Percentiles rank a stretch among this genome's conserved stretches.
Conservation (phyloP, 2,888 invertebrate genomes). For the Drosophila formosana region DNA sequence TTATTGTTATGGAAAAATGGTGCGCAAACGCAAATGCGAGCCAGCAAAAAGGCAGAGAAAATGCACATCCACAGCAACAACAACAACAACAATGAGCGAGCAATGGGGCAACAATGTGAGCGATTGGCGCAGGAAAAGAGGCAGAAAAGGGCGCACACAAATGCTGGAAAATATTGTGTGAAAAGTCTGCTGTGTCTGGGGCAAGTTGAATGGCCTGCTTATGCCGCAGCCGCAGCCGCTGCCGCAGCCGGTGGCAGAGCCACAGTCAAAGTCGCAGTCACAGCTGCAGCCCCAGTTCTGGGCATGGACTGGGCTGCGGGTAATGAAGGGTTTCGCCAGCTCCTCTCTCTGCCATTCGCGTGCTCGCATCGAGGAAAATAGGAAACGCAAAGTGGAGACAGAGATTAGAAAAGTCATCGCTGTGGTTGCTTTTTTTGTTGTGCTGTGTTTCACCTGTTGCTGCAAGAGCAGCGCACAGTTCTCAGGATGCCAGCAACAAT, state of each 20-base stretch:
- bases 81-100: conserved; percentile 16
- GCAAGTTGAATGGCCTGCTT: conserved; percentile 75
- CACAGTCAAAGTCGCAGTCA: background rate
- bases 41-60: conserved; percentile 62
- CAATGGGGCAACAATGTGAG: conserved; percentile 15
- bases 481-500: conserved; percentile 69
- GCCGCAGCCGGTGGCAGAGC: background rate
- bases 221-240: conserved; percentile 20
- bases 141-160: conserved; percentile 60
- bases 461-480: conserved; percentile 43
- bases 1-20: conserved; percentile 76
- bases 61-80: conserved; percentile 30
- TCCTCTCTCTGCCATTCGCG: conserved; percentile 31
- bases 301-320: conserved; percentile 40
- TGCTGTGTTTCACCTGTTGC: conserved; percentile 65
- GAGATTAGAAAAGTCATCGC: conserved; percentile 54
- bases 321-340: conserved; percentile 71
- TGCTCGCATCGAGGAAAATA: background rate
- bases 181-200: conserved; percentile 58
- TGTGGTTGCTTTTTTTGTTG: conserved; percentile 32
- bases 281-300: conserved; percentile 47
- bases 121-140: conserved; percentile 47
- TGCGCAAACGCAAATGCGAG: conserved; percentile 79
- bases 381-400: conserved; percentile 8
- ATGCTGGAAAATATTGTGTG: conserved; percentile 77